Conservation (phyloP, 2,888 invertebrate genomes). For the Drosophila ezoana region DNA sequence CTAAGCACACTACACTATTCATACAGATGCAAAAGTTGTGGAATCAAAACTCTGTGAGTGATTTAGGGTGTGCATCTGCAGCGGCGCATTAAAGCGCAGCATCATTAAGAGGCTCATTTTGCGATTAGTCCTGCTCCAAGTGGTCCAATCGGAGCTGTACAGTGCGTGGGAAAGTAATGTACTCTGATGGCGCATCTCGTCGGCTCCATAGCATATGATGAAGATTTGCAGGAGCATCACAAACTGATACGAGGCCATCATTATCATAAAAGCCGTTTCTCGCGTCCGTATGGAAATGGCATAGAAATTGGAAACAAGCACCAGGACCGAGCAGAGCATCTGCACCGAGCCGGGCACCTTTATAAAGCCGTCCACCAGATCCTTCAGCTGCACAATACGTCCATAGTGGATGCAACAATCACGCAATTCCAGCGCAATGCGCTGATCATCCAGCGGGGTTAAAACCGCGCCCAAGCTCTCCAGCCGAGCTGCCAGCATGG, state of each 20-base stretch:
- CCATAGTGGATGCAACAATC: constrained; percentile 63
- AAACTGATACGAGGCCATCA: constrained; percentile 66
- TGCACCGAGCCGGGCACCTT: constrained; percentile 73
- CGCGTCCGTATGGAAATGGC: constrained; percentile 62
- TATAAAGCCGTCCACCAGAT: constrained; percentile 64
- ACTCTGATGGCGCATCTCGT: constrained; percentile 71
- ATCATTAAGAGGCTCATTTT: constrained; percentile 48
- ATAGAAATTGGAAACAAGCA: constrained; percentile 79
- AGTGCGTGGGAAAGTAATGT: constrained; percentile 51
- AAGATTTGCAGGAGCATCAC: constrained; percentile 79
- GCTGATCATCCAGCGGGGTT: neutral
- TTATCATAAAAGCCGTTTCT: constrained; percentile 57
- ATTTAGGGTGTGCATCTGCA: constrained; percentile 71
- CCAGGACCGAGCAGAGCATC: constrained; percentile 75
- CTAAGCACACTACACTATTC: neutral
- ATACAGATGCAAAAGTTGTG: constrained; percentile 77
- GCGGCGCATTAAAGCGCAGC: constrained; percentile 16
- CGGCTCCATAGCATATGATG: constrained; percentile 71
- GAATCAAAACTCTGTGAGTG: constrained; percentile 71
- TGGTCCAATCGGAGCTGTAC: constrained; percentile 63
- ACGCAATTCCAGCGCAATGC: constrained; percentile 55
- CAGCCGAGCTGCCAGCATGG: constrained; percentile 69
- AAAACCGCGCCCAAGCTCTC: constrained; percentile 52
- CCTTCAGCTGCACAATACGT: constrained; percentile 53
- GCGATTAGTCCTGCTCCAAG: constrained; percentile 53